Evolutionary conservation across 2,888 invertebrate species (phyloP), one percentile per base, ranked within the genome.

Genomic region (Dryomyza anilis): DNA sequence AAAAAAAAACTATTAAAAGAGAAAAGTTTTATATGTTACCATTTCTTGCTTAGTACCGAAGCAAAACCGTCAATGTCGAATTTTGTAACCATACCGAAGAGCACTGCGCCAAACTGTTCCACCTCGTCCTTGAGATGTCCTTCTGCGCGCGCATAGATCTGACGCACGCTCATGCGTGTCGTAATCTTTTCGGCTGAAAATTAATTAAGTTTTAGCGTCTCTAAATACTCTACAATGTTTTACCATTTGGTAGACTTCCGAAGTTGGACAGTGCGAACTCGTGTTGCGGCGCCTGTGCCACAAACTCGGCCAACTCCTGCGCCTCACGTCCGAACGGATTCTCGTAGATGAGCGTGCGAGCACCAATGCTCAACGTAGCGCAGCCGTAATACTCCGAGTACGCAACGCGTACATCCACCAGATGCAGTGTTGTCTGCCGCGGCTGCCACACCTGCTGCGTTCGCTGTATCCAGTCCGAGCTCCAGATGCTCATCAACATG

Each of bases 301-400:
- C 77, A 68, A 76, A 79, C 57, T 81, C 76, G 4, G 82, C 79
- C 56, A 85, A 65, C 1, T 84, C 79, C 65, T 86, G 84, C 0
- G 88, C 87, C 74, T 93, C 89, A 0, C 86, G 82, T 2, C 89
- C 87, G 66, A 87, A 83, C 0, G 93, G 93, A 83, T 93, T 89
- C 76, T 91, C 92, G 3, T 90, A 92, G 66, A 93, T 83, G 23
- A 94, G 84, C 4, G 88, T 89, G 56, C 86, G 85, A 12, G 80
- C 76, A 1, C 84, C 83, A 3, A 87, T 81, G 62, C 85, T 82
- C 1, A 86, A 85, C 19, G 86, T 85, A 63, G 87, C 84, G 21
- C 84, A 76, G 52, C 84, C 85, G 21, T 85, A 83, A 66, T 85
- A 87, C 10, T 79, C 81, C 10, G 88, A 88, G 85, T 87, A 88